Evolutionary conservation across 2,113 vertebrate species (phyloP).

Genomic region (Periophthalmus modestus): DNA sequence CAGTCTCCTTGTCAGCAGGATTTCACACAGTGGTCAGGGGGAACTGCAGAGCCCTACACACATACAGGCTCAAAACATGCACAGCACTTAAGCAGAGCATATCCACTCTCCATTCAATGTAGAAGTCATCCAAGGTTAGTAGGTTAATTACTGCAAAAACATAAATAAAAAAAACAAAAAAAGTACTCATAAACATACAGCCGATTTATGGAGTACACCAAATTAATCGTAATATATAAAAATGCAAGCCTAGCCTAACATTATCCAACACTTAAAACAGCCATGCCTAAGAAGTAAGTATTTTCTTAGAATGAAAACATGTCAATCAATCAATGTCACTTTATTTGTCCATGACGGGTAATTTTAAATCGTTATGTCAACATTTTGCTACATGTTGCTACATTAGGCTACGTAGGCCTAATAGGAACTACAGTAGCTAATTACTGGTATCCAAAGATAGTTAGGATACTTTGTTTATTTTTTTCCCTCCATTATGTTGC

Average conservation of each 20-base stretch:
- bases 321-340: neutral
- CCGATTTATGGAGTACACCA: neutral
- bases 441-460: too few relatives aligned
- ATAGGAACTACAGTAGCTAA: too few relatives aligned
- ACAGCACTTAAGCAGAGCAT: slow-evolving; percentile 16
- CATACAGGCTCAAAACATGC: slow-evolving; percentile 19
- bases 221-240: too few relatives aligned
- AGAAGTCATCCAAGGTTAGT: neutral
- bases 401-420: too few relatives aligned
- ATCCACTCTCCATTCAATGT: slow-evolving; percentile 30
- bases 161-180: neutral
- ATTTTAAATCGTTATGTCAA: neutral
- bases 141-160: neutral
- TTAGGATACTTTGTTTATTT: too few relatives aligned
- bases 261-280: too few relatives aligned
- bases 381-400: too few relatives aligned
- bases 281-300: too few relatives aligned
- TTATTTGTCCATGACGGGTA: neutral
- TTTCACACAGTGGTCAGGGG: slow-evolving; percentile 75
- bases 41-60: slow-evolving; percentile 68
- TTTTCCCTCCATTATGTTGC: too few relatives aligned
- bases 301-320: too few relatives aligned
- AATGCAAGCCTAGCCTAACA: too few relatives aligned
- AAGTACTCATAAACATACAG: neutral
- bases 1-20: slow-evolving; percentile 81